phyloP scores from a whole-genome alignment of 2,797 vertebrate species.

The Bufotes viridis region DNA sequence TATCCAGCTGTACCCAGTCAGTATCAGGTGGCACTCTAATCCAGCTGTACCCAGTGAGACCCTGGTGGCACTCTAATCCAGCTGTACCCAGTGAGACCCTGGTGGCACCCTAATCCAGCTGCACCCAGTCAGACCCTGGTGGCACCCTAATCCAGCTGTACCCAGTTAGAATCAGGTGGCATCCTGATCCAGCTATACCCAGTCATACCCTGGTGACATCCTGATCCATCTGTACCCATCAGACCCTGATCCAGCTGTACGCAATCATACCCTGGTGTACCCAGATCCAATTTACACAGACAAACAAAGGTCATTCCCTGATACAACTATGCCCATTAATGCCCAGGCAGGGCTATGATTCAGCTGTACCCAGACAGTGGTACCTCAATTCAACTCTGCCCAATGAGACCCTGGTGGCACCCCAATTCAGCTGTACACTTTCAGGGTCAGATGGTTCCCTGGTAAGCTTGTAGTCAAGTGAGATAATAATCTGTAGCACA shows the following conservation, averaged over 20 bases:
- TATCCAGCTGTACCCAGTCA: background rate
- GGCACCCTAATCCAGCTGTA: background rate
- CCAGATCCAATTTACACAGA: too few species aligned
- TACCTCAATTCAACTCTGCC: background rate
- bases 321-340: too few species aligned
- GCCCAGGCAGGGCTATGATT: background rate
- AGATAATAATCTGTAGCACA: background rate
- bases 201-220: background rate
- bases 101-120: background rate
- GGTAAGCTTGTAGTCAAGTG: too few species aligned
- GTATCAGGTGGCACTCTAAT: background rate
- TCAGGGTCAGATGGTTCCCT: too few species aligned
- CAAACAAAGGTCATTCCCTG: too few species aligned
- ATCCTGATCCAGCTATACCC: background rate
- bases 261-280: background rate
- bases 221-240: background rate
- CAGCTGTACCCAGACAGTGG: background rate
- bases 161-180: background rate
- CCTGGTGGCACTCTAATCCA: background rate
- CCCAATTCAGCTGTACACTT: background rate
- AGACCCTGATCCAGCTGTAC: background rate
- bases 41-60: background rate
- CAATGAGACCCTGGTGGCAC: background rate
- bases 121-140: background rate
- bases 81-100: background rate